A percentile compares a stretch with the other conserved stretches of the same genome.
Conservation (phyloP, 1,140 invertebrate genomes). For the Ylistrum balloti region DNA sequence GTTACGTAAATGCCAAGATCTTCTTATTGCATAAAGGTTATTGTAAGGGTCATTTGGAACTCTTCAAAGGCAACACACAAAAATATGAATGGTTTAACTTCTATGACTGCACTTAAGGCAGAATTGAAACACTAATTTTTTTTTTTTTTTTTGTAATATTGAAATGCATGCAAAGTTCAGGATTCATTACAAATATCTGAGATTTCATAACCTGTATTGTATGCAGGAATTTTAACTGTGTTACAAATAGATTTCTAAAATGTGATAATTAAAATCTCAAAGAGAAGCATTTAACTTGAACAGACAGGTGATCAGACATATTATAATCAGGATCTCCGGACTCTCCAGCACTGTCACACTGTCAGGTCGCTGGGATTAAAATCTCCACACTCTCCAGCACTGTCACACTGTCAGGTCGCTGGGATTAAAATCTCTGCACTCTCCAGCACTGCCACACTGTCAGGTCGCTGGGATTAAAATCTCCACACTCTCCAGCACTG, state of each 20-base stretch:
- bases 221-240: not conserved
- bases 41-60: not conserved
- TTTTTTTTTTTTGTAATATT: slow-evolving; percentile 9
- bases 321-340: not conserved
- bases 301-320: not conserved
- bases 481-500: not conserved
- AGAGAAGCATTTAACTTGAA: not conserved
- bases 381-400: not conserved
- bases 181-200: not conserved
- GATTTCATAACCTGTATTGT: slow-evolving; percentile 22
- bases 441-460: not conserved
- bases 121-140: too few species aligned
- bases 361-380: not conserved
- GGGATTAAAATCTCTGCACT: too few species aligned
- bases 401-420: not conserved
- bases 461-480: too few species aligned
- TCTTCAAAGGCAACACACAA: not conserved
- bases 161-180: not conserved
- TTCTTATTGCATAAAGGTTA: not conserved
- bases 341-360: too few species aligned
- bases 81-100: not conserved
- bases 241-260: not conserved
- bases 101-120: not conserved
- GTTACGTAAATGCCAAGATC: not conserved
- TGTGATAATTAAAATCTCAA: not conserved